Conservation (phyloP, 2,797 vertebrate genomes). For the Anguilla megastoma region DNA sequence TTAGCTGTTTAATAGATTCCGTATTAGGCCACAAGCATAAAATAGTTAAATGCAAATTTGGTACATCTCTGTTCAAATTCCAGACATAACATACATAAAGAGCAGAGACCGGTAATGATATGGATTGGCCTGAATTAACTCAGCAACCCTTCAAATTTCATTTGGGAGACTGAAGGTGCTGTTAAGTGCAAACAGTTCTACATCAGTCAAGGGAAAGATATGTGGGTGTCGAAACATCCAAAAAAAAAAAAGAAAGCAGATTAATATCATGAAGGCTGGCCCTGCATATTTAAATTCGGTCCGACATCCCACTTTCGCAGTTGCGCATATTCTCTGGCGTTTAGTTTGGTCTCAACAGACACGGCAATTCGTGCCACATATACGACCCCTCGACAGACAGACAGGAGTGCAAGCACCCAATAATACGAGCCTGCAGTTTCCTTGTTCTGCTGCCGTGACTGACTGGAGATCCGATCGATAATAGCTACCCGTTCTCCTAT, state of each 20-base stretch:
- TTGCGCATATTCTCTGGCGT: background rate
- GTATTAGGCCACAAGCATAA: constrained; percentile 57
- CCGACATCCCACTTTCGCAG: background rate
- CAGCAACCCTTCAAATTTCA: constrained; percentile 62
- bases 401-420: background rate
- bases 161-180: constrained; percentile 71
- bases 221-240: constrained; percentile 23
- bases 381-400: constrained; percentile 4
- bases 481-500: constrained; percentile 17
- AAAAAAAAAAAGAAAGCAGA: background rate
- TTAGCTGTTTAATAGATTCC: constrained; percentile 37
- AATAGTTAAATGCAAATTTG: constrained; percentile 61
- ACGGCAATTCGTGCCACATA: background rate
- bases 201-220: constrained; percentile 63
- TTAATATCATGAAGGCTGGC: constrained; percentile 1
- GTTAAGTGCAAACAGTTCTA: constrained; percentile 75
- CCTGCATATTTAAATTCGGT: constrained; percentile 24
- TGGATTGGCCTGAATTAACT: constrained; percentile 62
- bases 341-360: constrained; percentile 14
- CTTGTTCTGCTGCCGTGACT: constrained; percentile 14
- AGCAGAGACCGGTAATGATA: constrained; percentile 70
- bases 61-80: constrained; percentile 71
- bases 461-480: constrained; percentile 28
- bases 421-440: background rate
- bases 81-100: constrained; percentile 63